Percentiles rank a stretch among this genome's conserved stretches.
Evolutionary conservation across 2,888 invertebrate genomes (phyloP).

Genomic region (Tricholauxania praeusta): DNA sequence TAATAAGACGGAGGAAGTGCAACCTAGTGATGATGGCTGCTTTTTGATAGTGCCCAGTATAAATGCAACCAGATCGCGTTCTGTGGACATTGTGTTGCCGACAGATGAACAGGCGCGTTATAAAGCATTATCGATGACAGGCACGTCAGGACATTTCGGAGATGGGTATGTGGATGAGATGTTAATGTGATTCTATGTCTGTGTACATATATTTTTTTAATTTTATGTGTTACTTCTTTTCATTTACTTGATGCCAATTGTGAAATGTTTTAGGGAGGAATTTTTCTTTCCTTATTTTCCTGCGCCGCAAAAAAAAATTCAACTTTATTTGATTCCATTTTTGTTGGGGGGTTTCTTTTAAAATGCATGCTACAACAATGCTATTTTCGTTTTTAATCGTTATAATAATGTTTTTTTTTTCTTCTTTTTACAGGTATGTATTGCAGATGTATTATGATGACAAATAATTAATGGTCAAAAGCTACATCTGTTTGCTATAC

Average conservation of each 20-base stretch:
- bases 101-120: constrained; percentile 88
- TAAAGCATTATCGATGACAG: constrained; percentile 82
- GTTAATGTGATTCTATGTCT: constrained; percentile 23
- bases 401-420: neutral
- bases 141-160: constrained; percentile 64
- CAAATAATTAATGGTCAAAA: no score
- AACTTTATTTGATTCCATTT: no score
- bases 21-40: constrained; percentile 72
- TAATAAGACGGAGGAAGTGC: constrained; percentile 76
- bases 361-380: no score
- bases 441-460: neutral
- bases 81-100: constrained; percentile 89
- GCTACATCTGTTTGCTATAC: neutral
- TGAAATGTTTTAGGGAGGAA: no score
- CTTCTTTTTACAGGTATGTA: constrained; percentile 32
- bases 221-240: neutral
- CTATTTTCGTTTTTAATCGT: neutral
- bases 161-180: constrained; percentile 57
- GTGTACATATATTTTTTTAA: constrained; percentile 11
- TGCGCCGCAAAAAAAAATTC: no score
- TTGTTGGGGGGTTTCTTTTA: no score
- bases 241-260: no score
- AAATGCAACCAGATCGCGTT: constrained; percentile 80
- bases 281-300: no score
- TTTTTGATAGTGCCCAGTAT: constrained; percentile 79